These are phyloP conservation scores for Manis crassicaudata DNA, from an alignment of 2,797 vertebrate species.

Conservation along the genomic window DNA sequence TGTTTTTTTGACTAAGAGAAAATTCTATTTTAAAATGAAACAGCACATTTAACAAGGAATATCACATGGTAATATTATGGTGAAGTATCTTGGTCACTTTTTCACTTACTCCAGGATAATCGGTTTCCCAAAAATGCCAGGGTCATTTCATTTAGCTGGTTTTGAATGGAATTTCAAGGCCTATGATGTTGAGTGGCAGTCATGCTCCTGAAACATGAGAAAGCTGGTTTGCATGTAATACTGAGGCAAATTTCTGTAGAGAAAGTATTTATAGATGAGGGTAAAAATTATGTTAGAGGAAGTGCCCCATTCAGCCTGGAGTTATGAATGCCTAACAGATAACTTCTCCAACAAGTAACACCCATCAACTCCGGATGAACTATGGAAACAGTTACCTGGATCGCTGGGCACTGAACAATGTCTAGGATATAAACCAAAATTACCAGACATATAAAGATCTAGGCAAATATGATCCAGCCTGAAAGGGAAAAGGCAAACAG, in stretches of 20 bases:
- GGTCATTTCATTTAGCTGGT: neutral
- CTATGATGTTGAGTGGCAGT: accelerated
- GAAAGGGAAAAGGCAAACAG: neutral
- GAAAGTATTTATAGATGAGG: too few species aligned
- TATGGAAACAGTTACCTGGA: neutral
- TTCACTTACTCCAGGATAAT: neutral
- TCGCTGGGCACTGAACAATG: too few species aligned
- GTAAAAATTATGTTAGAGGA: too few species aligned
- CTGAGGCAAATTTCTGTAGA: neutral
- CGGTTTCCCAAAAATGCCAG: neutral
- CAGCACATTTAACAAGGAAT: neutral
- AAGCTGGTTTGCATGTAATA: too few species aligned
- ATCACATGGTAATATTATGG: neutral
- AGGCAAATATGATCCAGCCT: neutral
- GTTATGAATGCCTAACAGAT: neutral
- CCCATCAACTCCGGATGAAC: too few species aligned
- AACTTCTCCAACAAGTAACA: too few species aligned
- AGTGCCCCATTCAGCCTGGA: neutral
- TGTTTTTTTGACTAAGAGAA: neutral
- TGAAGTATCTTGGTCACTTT: neutral
- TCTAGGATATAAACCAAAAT: neutral
- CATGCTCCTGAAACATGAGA: neutral
- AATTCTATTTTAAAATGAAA: neutral
- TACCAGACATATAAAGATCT: neutral
- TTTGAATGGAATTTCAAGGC: neutral